A percentile compares a stretch with the other conserved stretches of the same genome.
These are phyloP conservation scores for Geodia barretti DNA, from an alignment of 37 sponge, comb jelly and placozoan species.

Conservation along the genomic window DNA sequence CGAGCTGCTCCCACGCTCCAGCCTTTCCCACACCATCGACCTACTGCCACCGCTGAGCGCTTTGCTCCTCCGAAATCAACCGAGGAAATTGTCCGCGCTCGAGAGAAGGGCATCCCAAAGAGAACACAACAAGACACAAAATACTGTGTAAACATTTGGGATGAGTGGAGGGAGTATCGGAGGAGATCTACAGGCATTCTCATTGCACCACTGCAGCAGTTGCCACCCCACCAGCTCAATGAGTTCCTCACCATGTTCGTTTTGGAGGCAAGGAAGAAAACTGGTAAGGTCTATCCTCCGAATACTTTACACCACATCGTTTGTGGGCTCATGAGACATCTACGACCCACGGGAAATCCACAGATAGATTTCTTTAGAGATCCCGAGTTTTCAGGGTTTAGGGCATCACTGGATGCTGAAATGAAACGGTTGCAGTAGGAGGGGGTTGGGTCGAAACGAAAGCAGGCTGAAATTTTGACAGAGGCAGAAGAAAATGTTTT, in stretches of 20 bases:
- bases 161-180: background rate
- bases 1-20: too few species aligned
- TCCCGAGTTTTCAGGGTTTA: constrained; percentile 23
- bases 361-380: constrained; percentile 24
- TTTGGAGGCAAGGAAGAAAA: constrained; percentile 1
- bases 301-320: constrained; percentile 2
- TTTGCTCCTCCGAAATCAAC: background rate
- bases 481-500: constrained; percentile 18
- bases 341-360: background rate
- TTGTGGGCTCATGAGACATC: background rate
- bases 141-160: constrained; percentile 5
- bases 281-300: constrained; percentile 4
- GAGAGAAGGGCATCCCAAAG: background rate
- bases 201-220: constrained; percentile 9
- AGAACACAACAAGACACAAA: background rate
- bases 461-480: constrained; percentile 21
- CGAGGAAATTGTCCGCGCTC: background rate
- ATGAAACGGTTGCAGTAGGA: constrained; percentile 40
- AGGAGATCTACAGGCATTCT: too few species aligned
- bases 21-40: too few species aligned
- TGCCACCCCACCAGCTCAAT: background rate
- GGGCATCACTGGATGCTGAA: constrained; percentile 35
- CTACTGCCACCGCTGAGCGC: too few species aligned
- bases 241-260: background rate
- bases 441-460: constrained; percentile 8